Base-by-base conservation (phyloP, 2,888 invertebrate genomes). In the Ichneumoninae sp. region DNA sequence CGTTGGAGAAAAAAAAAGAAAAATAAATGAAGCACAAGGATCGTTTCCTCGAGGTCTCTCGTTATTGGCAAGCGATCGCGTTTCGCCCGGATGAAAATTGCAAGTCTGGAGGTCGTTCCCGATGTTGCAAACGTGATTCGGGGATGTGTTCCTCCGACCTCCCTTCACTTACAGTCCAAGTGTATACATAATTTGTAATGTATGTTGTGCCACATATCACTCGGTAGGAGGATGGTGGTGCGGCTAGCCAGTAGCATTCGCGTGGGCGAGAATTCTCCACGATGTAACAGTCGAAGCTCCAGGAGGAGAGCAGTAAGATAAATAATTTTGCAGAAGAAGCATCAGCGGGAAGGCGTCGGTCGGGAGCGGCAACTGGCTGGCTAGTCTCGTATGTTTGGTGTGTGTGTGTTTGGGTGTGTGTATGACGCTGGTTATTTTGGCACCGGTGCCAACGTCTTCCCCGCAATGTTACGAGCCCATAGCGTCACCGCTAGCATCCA, bases 401-500 rank as follows among this genome's bases (percentile, higher is more conserved):
- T 44, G 66, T 30, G 65, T 47, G 16, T 66, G 70, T 70, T 33
- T 36, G 65, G 10, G 33, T 68, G 65, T 52, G 60, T 65, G 52
- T 60, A 73, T 79, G 79, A 63, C 65, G 60, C 50, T 79, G 19
- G 79, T 54, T 85, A 86, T 88, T 87, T 89, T 91, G 90, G 90
- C 90, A 87, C 57, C 74, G 79, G 73, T 89, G 90, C 91, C 90
- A 90, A 89, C 87, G 81, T 68, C 85, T 82, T 81, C 80, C 81
- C 86, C 79, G 78, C 85, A 85, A 80, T 68, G 82, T 83, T 83
- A 83, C 84, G 77, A 81, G 74, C 81, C 78, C 71, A 74, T 75
- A 50, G 74, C 65, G 50, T 75, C 74, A 75, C 74, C 74, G 65
- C 77, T 52, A 77, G 47, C 76, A 81, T 76, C 71, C 40, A 40